phyloP scores from a whole-genome alignment of 1,140 invertebrate genomes.

The Drosophila obscura region DNA sequence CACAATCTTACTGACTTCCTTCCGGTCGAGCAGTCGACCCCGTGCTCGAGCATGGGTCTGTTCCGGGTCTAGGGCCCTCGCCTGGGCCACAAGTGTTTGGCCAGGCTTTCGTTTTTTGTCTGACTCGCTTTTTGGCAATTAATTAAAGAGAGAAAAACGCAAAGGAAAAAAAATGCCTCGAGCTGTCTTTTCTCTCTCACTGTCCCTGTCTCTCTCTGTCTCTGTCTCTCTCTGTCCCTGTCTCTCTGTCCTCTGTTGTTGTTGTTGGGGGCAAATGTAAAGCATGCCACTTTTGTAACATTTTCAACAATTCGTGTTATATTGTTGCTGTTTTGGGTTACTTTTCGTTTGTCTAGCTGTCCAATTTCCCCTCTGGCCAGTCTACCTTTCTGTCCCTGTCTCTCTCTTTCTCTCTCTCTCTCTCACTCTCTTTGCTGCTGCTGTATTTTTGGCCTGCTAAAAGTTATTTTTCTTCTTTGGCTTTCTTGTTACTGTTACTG shows the following conservation, averaged over 20 bases:
- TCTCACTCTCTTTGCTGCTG: constrained; percentile 11
- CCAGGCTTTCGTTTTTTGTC: constrained; percentile 54
- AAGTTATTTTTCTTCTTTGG: constrained; percentile 54
- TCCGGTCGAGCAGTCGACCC: constrained; percentile 50
- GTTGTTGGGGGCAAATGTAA: constrained; percentile 29
- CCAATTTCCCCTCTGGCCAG: constrained; percentile 52
- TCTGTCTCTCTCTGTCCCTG: no score
- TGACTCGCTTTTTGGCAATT: constrained; percentile 74
- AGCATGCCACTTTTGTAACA: constrained; percentile 60
- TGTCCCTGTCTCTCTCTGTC: no score
- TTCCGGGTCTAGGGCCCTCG: constrained; percentile 1
- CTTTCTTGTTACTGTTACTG: constrained; percentile 20
- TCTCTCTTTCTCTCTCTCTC: not conserved
- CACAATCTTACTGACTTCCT: constrained; percentile 77
- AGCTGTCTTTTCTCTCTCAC: not conserved
- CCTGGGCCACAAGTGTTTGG: constrained; percentile 69
- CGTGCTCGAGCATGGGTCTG: no score
- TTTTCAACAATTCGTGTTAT: constrained; percentile 77
- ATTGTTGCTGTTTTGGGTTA: constrained; percentile 58
- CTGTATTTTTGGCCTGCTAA: constrained; percentile 44
- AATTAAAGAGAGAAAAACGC: constrained; percentile 76
- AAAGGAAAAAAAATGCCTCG: constrained; percentile 14
- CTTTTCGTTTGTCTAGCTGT: constrained; percentile 67
- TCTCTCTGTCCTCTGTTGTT: constrained; percentile 1
- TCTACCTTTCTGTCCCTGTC: not conserved